Conservation (phyloP, 1,140 invertebrate genomes). For the Drosophila subobscura region DNA sequence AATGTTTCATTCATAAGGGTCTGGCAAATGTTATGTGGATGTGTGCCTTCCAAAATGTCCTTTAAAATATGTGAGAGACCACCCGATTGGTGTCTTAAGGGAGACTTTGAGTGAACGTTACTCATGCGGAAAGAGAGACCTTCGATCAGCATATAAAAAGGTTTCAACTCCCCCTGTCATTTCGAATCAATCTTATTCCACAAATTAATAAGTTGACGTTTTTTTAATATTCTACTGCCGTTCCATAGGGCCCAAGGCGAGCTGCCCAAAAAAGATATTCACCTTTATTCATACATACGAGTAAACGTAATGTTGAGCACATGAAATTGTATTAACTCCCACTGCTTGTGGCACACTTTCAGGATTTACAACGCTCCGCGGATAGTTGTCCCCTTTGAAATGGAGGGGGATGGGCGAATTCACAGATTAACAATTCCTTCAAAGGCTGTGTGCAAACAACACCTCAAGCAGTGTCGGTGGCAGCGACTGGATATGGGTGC, state of each 20-base stretch:
- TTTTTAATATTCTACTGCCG: no score
- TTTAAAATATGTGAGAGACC: constrained; percentile 3
- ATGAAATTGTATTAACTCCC: constrained; percentile 1
- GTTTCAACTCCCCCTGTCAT: no score
- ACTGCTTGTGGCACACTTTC: constrained; percentile 10
- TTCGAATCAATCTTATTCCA: no score
- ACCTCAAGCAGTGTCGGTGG: constrained; percentile 44
- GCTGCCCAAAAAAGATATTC: no score
- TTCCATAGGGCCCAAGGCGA: no score
- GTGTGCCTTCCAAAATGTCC: background rate
- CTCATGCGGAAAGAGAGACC: constrained; percentile 30
- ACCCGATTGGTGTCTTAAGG: constrained; percentile 4
- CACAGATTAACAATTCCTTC: constrained; percentile 39
- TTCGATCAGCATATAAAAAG: background rate
- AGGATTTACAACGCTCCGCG: constrained; percentile 6
- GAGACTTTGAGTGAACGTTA: constrained; percentile 22
- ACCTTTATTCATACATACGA: background rate
- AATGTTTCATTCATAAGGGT: constrained; percentile 7
- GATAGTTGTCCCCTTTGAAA: constrained; percentile 30
- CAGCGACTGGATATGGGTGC: constrained; percentile 14
- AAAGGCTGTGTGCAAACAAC: constrained; percentile 62
- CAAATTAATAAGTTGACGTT: no score
- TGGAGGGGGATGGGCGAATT: constrained; percentile 28
- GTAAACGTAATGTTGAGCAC: background rate
- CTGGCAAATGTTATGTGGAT: background rate